Evolutionary conservation across 2,113 vertebrate species (phyloP).

Genomic region (Stegostoma tigrinum): DNA sequence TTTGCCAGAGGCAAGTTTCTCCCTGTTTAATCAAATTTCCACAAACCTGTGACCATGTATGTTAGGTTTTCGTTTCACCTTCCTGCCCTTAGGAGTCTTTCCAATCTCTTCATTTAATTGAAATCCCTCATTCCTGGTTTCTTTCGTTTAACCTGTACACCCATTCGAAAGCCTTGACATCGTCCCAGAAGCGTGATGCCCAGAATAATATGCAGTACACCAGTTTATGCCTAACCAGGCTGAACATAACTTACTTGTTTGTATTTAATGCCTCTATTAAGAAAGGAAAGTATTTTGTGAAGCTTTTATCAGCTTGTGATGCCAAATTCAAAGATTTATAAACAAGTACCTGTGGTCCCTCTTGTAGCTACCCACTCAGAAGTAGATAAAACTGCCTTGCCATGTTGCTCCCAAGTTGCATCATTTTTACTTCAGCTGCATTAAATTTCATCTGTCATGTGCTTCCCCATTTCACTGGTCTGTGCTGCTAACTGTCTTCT

Average conservation of each 20-base stretch:
- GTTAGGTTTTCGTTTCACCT: background rate
- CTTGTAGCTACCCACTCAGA: background rate
- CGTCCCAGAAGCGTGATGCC: background rate
- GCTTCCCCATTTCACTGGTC: background rate
- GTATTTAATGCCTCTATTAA: background rate
- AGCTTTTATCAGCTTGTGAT: background rate
- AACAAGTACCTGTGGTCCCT: no score
- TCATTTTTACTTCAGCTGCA: background rate
- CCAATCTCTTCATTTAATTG: background rate
- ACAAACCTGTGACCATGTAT: background rate
- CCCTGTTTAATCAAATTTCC: background rate
- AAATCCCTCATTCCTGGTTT: background rate
- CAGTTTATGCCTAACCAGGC: background rate
- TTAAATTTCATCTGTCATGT: background rate
- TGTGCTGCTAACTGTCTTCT: background rate
- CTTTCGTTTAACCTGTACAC: background rate
- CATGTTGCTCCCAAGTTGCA: background rate
- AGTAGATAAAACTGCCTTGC: background rate
- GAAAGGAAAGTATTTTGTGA: background rate
- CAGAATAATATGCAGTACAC: background rate
- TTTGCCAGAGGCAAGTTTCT: background rate
- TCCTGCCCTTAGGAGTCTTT: background rate
- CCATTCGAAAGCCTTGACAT: background rate
- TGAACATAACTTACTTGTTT: background rate
- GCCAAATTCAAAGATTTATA: background rate